A percentile compares a stretch with the other conserved stretches of the same genome.
Evolutionary conservation across 1,140 invertebrate species (phyloP).

Genomic region (Achroia grisella): DNA sequence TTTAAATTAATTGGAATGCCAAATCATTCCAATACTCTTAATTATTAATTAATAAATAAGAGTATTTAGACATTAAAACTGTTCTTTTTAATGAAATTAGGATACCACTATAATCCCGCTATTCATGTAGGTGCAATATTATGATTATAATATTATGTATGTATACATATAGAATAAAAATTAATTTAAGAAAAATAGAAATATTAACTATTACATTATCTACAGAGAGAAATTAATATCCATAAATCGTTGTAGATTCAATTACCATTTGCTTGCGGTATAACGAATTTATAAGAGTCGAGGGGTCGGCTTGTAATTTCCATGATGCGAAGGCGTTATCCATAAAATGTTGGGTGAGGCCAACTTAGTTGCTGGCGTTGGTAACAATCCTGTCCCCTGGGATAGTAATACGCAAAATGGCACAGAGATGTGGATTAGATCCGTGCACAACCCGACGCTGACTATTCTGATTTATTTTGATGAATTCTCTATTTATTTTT

Average conservation of each 20-base stretch:
- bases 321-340: conserved; percentile 13
- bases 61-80: too few relatives aligned
- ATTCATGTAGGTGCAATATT: too few relatives aligned
- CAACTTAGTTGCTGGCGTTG: conserved; percentile 13
- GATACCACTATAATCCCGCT: too few relatives aligned
- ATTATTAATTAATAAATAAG: too few relatives aligned
- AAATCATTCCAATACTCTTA: too few relatives aligned
- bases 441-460: conserved; percentile 11
- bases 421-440: conserved; percentile 17
- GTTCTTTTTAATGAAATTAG: too few relatives aligned
- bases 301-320: conserved; percentile 10
- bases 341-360: conserved; percentile 14
- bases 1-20: too few relatives aligned
- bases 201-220: too few relatives aligned
- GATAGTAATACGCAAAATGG: conserved; percentile 16
- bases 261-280: conserved; percentile 6
- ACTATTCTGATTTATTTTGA: conserved; percentile 48
- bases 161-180: too few relatives aligned
- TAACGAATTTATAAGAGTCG: conserved; percentile 4
- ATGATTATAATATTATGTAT: too few relatives aligned
- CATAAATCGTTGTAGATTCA: neutral
- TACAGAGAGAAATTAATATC: neutral
- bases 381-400: conserved; percentile 6
- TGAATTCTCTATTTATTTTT: conserved; percentile 25
- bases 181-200: too few relatives aligned